phyloP scores from a whole-genome alignment of 2,888 invertebrate species.

The Augiades crinisus region DNA sequence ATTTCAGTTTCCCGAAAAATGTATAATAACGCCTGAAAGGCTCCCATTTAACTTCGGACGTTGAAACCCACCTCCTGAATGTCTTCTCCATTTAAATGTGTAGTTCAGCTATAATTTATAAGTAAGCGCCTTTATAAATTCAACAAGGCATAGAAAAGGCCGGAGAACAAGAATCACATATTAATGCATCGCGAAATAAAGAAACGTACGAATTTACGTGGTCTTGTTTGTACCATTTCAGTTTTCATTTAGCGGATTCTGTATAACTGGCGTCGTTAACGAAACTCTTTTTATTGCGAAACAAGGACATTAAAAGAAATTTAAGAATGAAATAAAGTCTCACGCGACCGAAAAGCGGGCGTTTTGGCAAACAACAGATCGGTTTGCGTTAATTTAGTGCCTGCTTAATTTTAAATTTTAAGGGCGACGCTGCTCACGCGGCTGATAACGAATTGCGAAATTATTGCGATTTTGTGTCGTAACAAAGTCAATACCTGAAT shows the following conservation, averaged over 20 bases:
- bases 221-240: slow-evolving; percentile 10
- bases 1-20: neutral
- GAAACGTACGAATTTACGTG: slow-evolving; percentile 17
- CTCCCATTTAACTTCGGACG: neutral
- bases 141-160: slow-evolving; percentile 19
- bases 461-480: too few relatives aligned
- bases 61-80: slow-evolving; percentile 5
- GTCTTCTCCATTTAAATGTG: slow-evolving; percentile 15
- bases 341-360: slow-evolving; percentile 32
- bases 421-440: neutral
- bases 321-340: slow-evolving; percentile 46
- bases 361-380: slow-evolving; percentile 53
- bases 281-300: slow-evolving; percentile 12
- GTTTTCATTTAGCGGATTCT: slow-evolving; percentile 15
- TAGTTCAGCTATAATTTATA: slow-evolving; percentile 15
- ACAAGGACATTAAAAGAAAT: slow-evolving; percentile 27
- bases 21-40: neutral
- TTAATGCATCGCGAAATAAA: slow-evolving; percentile 19
- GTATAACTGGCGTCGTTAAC: slow-evolving; percentile 15
- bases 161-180: slow-evolving; percentile 18
- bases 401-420: slow-evolving; percentile 32
- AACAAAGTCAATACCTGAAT: too few relatives aligned
- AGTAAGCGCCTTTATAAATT: slow-evolving; percentile 18
- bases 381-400: slow-evolving; percentile 57
- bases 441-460: neutral